Base-by-base conservation (phyloP, 1,140 invertebrate genomes). In the Maconellicoccus hirsutus region DNA sequence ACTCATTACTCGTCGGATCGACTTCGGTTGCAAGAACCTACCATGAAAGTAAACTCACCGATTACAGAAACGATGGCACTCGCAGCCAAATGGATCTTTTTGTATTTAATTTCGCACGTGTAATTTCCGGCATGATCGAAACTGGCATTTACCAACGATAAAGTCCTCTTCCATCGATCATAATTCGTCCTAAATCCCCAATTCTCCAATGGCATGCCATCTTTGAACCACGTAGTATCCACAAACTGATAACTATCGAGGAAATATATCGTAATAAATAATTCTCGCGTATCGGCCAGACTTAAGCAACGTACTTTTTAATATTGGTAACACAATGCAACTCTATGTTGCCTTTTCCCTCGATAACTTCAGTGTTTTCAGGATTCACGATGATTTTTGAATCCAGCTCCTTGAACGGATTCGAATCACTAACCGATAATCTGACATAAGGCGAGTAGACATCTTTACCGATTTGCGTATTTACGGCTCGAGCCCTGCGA, bases 271-370 rank as follows among this genome's bases (percentile, higher is more conserved):
- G n/a, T n/a, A n/a, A n/a, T n/a, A n/a, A n/a, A n/a, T n/a, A n/a
- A n/a, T n/a, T n/a, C n/a, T n/a, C n/a, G n/a, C n/a, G n/a, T n/a
- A n/a, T n/a, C n/a, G n/a, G n/a, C n/a, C n/a, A n/a, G n/a, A n/a
- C n/a, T n/a, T n/a, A n/a, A n/a, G n/a, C 72, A 10, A 59, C 70
- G 27, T 61, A 73, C 75, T 80, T 87, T 85, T 84, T 86, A 0
- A 93, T 92, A 81, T 96, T 98, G 10, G 92, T 92, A 73, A 97
- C 90, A 78, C 94, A 97, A 77, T 94, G 87, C n/a, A 98, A 81
- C 71, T 81, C 77, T 1, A 87, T 87, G 63, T 87, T 85, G 69
- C 85, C 82, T 74, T 91, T 85, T 59, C 91, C 91, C 79, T 91
- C 90, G 70, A 89, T 84, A 71, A 93, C 86, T 75, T 88, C 86